Base-by-base conservation (phyloP, 2,113 vertebrate genomes). In the Centropus unirufus region DNA sequence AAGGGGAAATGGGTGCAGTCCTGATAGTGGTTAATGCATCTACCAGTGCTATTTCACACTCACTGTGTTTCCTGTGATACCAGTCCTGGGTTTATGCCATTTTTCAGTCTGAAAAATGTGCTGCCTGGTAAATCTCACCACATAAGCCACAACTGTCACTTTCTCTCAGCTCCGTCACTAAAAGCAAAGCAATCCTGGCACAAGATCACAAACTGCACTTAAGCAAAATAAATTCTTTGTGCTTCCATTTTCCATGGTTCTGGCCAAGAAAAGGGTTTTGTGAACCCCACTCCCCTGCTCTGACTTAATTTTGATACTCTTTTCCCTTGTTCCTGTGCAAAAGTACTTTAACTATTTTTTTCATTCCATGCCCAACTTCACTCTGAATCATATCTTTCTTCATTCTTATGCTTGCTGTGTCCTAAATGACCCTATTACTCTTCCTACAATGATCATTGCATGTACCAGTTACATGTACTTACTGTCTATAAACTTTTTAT, bases 201-300 rank as follows among this genome's bases (percentile, higher is more conserved):
- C 70, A 96, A 96, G 91, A 95, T 81, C 55, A 95, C 62, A 89
- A 95, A 85, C 92, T 63, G 55, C 52, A 80, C 68, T 96, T 95
- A 82, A 91, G 87, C 70, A 97, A 96, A 96, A 95, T 91, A 47
- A 76, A 79, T 93, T 88, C 57, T 89, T 86, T 64, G 42, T 89
- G 82, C 51, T 94, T 95, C 92, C 81, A 93, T 93, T 95, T 96
- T 94, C 83, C 82, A 90, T 24, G 54, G 83, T 81, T 92, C 82
- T 92, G 72, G 95, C 89, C 83, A 96, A 97, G 67, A 75, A 90
- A 70, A 96, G 32, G 55, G 47, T 81, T 92, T 81, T 87, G 36
- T 34, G 80, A 90, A 75, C 36, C 42, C 73, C 51, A 84, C 81
- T 87, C 86, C 83, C 66, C 55, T 55, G 14, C 40, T 96, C 58